Evolutionary conservation across 2,113 vertebrate species (phyloP).

Genomic region (Apaloderma vittatum): DNA sequence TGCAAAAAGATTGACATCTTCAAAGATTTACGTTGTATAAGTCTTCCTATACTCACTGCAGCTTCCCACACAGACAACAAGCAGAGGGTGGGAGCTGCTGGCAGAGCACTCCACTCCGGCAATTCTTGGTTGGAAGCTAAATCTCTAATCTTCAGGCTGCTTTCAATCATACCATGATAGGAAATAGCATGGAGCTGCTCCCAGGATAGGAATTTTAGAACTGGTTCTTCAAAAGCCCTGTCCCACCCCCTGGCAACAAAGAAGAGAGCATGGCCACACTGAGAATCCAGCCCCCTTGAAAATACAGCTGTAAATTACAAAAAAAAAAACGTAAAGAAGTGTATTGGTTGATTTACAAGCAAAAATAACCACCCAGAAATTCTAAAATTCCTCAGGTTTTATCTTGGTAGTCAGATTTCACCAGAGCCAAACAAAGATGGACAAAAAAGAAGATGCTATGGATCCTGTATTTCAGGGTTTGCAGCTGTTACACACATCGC

Average conservation of each 20-base stretch:
- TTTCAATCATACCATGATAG: background rate
- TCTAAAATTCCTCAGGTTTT: background rate
- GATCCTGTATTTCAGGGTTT: background rate
- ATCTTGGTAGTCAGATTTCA: background rate
- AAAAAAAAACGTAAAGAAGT: background rate
- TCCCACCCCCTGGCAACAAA: background rate
- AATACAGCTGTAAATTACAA: background rate
- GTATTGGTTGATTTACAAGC: background rate
- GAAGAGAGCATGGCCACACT: rapidly evolving
- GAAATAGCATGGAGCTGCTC: background rate
- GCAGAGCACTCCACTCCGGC: background rate
- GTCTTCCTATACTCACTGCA: background rate
- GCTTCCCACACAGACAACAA: background rate
- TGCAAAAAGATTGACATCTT: background rate
- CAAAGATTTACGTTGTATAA: background rate
- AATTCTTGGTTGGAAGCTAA: background rate
- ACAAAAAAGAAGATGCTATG: background rate
- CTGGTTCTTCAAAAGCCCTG: background rate
- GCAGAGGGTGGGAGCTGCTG: background rate
- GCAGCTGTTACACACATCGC: background rate
- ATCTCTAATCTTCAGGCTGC: background rate
- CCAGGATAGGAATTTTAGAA: background rate
- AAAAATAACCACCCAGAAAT: background rate
- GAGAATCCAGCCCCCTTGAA: background rate
- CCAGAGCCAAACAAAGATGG: background rate